Evolutionary conservation across 2,888 invertebrate genomes (phyloP), one percentile per base, ranked within the genome.

Genomic region (Dolichopus griseipennis): DNA sequence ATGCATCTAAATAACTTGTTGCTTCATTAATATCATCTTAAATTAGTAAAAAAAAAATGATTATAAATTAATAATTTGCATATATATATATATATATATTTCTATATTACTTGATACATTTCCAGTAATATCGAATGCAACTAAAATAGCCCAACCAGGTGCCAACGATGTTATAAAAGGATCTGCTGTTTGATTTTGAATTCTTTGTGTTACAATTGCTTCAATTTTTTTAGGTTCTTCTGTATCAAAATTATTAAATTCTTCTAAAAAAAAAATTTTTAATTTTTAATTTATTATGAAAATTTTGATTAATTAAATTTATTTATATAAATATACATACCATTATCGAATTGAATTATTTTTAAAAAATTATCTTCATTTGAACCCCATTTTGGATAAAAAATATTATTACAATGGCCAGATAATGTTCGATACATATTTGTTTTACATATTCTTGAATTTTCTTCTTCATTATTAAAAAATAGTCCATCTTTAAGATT

Each of bases 321-420:
- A 8, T 37, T 12, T n/a, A n/a, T n/a, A n/a, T n/a, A n/a, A n/a
- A n/a, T n/a, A 65, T 74, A 68, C 77, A n/a, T 90, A 64, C 86
- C 85, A 78, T 94, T 93, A 70, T 86, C 86, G 0, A 92, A 85
- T 4, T 88, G 85, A 71, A 93, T 77, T 21, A 91, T 81, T 72
- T 93, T 85, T 61, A 91, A 81, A 78, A 92, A 91, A 6, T 90
- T 86, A 67, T 91, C 90, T 10, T 91, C 90, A 52, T 92, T 84
- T 67, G 89, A 85, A 1, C 94, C 95, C 92, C 93, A 93, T 34
- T 88, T 87, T 1, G 92, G 86, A 78, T 92, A 91, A 62, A 92
- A 84, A 2, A 95, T 89, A 77, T 95, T 95, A 81, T 95, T 95
- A 82, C 95, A 95, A 75, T 90, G 89, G 0, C 93, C 94, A 65